Evolutionary conservation across 2,113 vertebrate genomes (phyloP).

Genomic region (Cyanistes caeruleus): DNA sequence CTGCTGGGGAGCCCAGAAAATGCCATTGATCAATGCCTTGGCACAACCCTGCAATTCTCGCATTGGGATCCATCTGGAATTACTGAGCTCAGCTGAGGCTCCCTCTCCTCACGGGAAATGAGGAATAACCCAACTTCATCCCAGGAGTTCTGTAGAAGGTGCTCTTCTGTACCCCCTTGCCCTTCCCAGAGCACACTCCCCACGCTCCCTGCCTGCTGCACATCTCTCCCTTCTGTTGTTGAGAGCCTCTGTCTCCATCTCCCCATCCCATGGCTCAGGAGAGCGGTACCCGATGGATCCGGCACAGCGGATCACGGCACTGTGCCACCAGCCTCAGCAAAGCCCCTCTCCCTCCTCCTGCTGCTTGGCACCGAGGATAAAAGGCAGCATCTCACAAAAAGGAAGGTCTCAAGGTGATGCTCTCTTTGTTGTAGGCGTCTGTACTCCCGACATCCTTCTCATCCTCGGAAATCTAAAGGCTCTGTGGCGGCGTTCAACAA

Average conservation of each 20-base stretch:
- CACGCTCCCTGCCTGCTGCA: background rate
- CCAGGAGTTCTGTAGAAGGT: background rate
- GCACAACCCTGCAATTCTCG: background rate
- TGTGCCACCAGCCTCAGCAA: background rate
- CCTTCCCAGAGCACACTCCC: background rate
- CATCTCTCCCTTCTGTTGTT: fast-evolving
- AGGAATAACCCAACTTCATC: fast-evolving
- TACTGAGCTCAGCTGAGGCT: background rate
- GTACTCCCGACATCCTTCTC: background rate
- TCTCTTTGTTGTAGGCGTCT: background rate
- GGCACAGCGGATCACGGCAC: fast-evolving
- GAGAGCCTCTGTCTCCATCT: background rate
- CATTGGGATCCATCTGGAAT: background rate
- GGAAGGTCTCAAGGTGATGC: background rate
- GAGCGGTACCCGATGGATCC: background rate
- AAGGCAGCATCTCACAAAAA: background rate
- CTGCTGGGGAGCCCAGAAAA: background rate
- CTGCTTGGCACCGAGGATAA: background rate
- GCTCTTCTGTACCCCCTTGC: background rate
- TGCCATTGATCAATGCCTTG: background rate
- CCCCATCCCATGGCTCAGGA: background rate
- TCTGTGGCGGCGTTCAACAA: background rate
- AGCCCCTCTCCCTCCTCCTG: background rate
- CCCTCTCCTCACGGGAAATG: background rate
- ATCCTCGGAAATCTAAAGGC: background rate